Base-by-base conservation (phyloP, 2,113 vertebrate genomes). In the Anhinga anhinga region DNA sequence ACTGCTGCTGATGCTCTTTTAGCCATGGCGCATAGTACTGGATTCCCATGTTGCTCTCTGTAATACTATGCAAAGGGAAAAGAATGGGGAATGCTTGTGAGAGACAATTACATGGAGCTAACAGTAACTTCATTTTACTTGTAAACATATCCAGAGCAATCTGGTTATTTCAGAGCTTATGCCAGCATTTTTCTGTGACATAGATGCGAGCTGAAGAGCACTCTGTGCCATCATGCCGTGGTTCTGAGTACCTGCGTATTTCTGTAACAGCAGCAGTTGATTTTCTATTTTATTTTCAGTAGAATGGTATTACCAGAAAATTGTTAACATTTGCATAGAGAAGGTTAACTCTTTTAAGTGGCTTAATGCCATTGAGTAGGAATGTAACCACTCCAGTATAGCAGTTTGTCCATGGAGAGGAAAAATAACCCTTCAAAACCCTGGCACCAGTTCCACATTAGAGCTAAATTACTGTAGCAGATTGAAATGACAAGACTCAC, bases 381-480 rank as follows among this genome's bases (percentile, higher is more conserved):
- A 95, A 87, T 76, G 79, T 82, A 90, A 62, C 87, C 23, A 32
- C 66, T 88, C 42, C 78, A 88, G 79, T 88, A 66, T 17, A 86
- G 85, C 72, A 84, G 88, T 92, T 79, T 94, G 84, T 94, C 76
- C 66, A 83, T 0, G 6, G 72, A 95, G 83, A 93, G 71, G 77
- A 91, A 96, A 96, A 95, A 96, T 88, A 93, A 72, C 78, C 80
- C 77, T 91, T 96, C 84, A 93, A 79, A 95, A 69, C 38, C 36
- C 49, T 93, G 84, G 93, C 87, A 91, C 44, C n/a, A 42, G 44
- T 82, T 95, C 49, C 27, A 73, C 66, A 27, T 80, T 82, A 90
- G 70, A 94, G 50, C 62, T 86, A 66, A 95, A 93, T 72, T 90
- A 79, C 86, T 95, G 70, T 77, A 93, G 74, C 93, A 96, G 89